phyloP scores from a whole-genome alignment of 1,140 invertebrate species.

The Megalopta genalis region DNA sequence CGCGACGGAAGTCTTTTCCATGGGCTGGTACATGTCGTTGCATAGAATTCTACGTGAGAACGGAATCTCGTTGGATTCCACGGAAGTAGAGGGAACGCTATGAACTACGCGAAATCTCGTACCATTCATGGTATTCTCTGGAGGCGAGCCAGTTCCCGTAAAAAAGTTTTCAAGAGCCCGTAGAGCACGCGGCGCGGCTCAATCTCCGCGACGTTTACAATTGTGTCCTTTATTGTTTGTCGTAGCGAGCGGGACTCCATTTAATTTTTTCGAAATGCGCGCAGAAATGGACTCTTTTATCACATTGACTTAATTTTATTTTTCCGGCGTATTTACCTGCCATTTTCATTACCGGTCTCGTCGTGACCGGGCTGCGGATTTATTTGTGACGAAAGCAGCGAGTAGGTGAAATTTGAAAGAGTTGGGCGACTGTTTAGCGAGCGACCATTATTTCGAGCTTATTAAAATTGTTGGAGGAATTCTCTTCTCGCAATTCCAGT shows the following conservation, averaged over 20 bases:
- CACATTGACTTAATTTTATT: no score
- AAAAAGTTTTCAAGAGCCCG: background rate
- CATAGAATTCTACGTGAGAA: background rate
- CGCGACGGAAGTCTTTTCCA: background rate
- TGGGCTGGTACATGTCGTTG: constrained; percentile 1
- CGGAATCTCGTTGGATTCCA: constrained; percentile 18
- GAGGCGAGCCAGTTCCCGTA: background rate
- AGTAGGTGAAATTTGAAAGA: no score
- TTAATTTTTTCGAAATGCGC: background rate
- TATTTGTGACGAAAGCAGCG: no score
- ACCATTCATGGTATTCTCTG: background rate
- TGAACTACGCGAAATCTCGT: background rate
- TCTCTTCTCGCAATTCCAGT: no score
- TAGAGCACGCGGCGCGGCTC: background rate
- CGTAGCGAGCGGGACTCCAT: background rate
- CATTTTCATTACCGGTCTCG: no score
- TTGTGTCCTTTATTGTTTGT: background rate
- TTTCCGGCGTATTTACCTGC: no score
- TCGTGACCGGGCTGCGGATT: no score
- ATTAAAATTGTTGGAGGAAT: no score
- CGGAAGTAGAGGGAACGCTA: background rate
- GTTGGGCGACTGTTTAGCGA: no score
- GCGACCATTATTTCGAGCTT: no score
- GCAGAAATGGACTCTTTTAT: no score
- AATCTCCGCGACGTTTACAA: background rate